Base-by-base conservation (phyloP, 2,888 invertebrate genomes). In the Gandaritis pyraliata region DNA sequence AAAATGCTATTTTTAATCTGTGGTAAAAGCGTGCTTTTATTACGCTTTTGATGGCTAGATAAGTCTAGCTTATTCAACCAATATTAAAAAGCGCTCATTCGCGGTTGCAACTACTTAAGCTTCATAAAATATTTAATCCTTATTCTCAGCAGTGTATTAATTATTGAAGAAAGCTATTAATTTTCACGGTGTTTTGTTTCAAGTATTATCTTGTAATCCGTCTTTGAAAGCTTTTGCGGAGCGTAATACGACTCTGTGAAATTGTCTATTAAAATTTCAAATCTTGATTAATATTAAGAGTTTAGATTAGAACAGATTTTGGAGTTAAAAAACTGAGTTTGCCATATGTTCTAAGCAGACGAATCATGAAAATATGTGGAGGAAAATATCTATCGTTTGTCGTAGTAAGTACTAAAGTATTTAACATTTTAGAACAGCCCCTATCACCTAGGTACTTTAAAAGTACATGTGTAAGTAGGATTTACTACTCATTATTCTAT, bases 151-250 rank as follows among this genome's bases (percentile, higher is more conserved):
- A 76, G 82, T 75, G 80, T 83, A 87, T 88, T 88, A 86, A 86
- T n/a, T 88, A 87, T 87, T 88, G 85, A 87, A 87, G 81, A 79
- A 77, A 81, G 83, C 86, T 84, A 77, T 77, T 76, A 82, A 77
- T 82, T 81, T 78, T 71, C 63, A 70, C 66, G 68, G 78, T 77
- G 78, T 85, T 81, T 86, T 85, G 80, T 82, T 80, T 77, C 68
- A 72, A 77, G 81, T 76, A 81, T 84, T 81, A 83, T 81, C 80
- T 76, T 54, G 66, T 78, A 77, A 86, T 80, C 80, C 73, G 73
- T 69, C 71, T 76, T 72, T 41, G 58, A 64, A 69, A 66, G 70
- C 64, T 65, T 70, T 76, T 73, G 69, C 69, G 61, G 30, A 51
- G 70, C 69, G 72, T 72, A 73, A 71, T 72, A 66, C 65, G 61